A percentile compares a stretch with the other conserved stretches of the same genome.
Evolutionary conservation across 2,888 invertebrate species (phyloP).

Genomic region (Drosophila melanosoma): DNA sequence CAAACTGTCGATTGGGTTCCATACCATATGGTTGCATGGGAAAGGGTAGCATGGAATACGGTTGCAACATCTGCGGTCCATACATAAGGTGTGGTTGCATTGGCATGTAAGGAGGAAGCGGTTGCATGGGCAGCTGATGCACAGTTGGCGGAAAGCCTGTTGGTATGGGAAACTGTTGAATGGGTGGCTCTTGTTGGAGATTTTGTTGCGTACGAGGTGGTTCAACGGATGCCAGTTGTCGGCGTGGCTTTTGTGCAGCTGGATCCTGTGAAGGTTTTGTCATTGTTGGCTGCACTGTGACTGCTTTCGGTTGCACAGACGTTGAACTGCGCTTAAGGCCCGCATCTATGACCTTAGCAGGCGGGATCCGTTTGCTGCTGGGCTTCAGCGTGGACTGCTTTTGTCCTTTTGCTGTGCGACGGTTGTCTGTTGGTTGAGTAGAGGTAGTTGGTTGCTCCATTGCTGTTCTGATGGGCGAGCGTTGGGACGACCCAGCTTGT

Average conservation of each 20-base stretch:
- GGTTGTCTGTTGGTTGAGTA: neutral
- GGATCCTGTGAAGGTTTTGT: neutral
- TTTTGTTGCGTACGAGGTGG: constrained; percentile 10
- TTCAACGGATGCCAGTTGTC: constrained; percentile 8
- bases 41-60: constrained; percentile 48
- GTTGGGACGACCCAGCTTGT: neutral
- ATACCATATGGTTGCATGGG: constrained; percentile 35
- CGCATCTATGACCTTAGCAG: constrained; percentile 56
- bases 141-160: neutral
- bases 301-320: neutral
- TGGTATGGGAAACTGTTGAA: constrained; percentile 11
- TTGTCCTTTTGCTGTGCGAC: neutral
- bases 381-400: constrained; percentile 22
- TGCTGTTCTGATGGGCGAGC: neutral
- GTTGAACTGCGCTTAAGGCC: constrained; percentile 22
- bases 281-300: neutral
- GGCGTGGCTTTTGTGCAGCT: constrained; percentile 16
- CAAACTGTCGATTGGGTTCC: constrained; percentile 23
- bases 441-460: neutral
- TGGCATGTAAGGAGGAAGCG: constrained; percentile 15
- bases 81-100: constrained; percentile 25
- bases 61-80: constrained; percentile 21
- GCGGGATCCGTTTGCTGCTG: constrained; percentile 7
- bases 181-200: constrained; percentile 5
- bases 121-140: constrained; percentile 14